Conservation (phyloP, 2,797 vertebrate species). For the Tangara arthus region DNA sequence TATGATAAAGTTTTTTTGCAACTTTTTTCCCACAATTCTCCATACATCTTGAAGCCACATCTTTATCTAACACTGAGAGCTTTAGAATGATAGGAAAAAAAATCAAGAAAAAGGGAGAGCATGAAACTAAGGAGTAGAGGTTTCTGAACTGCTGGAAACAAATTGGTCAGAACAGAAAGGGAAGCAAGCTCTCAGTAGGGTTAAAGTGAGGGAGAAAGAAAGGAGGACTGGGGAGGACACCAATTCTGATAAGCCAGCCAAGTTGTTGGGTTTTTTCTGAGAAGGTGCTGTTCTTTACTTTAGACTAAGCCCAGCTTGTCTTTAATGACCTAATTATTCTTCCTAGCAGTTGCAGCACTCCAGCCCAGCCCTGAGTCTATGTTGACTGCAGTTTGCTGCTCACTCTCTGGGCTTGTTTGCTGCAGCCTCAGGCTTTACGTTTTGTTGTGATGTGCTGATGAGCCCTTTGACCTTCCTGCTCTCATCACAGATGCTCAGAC, state of each 20-base stretch:
- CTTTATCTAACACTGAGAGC: not conserved
- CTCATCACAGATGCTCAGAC: not conserved
- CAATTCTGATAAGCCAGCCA: not conserved
- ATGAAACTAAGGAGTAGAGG: not conserved
- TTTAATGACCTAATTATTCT: not conserved
- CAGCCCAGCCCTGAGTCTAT: not conserved
- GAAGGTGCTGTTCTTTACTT: not conserved
- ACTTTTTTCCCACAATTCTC: not conserved
- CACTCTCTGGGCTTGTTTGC: not conserved
- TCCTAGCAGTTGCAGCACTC: not conserved
- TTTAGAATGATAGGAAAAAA: not conserved
- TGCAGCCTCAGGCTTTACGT: not conserved
- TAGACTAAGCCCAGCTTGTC: not conserved
- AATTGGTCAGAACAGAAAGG: not conserved
- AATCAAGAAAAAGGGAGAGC: not conserved
- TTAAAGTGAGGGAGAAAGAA: not conserved
- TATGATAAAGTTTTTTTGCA: not conserved
- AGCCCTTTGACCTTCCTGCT: not conserved
- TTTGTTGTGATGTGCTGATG: not conserved
- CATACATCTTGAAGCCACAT: not conserved
- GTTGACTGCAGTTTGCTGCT: not conserved
- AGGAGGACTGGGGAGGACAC: not conserved
- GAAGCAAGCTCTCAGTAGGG: not conserved
- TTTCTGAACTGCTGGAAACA: not conserved
- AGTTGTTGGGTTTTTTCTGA: not conserved